Evolutionary conservation across 2,888 invertebrate genomes (phyloP), one percentile per base, ranked within the genome.

Genomic region (Ennomos quercinarius): DNA sequence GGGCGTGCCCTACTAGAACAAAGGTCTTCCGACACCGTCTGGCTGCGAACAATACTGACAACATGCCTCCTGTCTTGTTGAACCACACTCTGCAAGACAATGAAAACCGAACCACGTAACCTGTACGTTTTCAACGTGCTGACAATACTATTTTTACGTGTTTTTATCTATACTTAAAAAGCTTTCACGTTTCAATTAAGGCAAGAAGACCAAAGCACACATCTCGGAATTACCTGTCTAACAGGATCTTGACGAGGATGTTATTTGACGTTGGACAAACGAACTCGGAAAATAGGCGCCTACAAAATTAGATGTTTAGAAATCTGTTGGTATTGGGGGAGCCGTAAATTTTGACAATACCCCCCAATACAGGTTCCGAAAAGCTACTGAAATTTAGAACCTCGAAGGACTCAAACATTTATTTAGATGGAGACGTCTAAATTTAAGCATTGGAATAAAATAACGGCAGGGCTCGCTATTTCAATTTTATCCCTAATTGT

Each of bases 11-110:
- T 75, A 71, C 71, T 78, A 74, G 83, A 86, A 90, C 88, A 90
- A 89, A 87, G 89, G 80, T 84, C 81, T 83, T 83, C 83, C 85
- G 86, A 81, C 81, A 70, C 71, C 76, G 73, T 62, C 69, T 70
- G 73, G 76, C 72, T 72, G 61, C 67, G 74, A 82, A 87, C 86
- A 86, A 87, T 85, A 72, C 74, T 79, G 65, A 72, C 74, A 71
- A 76, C 78, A 71, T 76, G 74, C 74, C 76, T 72, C 73, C 71
- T 77, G 73, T 77, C 76, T 67, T 68, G 67, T 72, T 69, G 57
- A 71, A 72, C 72, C 75, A 67, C 61, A 66, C 67, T 68, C 72
- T 68, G 63, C 68, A 42, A 57, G 46, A 66, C 63, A 66, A 63
- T 64, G 56, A 35, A 49, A 35, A 49, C 52, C 40, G 34, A 53